These are phyloP conservation scores for Cerceris rybyensis DNA, from an alignment of 2,888 invertebrate species.

Conservation along the genomic window DNA sequence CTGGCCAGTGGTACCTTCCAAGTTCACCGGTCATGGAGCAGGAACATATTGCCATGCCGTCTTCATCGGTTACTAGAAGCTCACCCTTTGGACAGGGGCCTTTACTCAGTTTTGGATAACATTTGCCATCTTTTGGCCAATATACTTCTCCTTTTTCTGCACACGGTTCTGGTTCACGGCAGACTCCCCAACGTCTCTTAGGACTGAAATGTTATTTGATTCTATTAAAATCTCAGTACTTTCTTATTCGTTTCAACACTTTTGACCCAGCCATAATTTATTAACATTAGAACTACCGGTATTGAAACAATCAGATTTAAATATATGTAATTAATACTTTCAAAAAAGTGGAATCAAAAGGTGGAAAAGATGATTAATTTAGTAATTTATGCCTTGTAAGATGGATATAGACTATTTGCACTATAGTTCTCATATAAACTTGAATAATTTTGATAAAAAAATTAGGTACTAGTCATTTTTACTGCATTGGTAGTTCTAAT, in stretches of 20 bases:
- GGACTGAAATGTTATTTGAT: constrained; percentile 78
- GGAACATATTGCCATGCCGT: constrained; percentile 87
- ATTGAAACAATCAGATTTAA: too few relatives aligned
- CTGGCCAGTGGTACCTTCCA: constrained; percentile 84
- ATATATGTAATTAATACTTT: too few relatives aligned
- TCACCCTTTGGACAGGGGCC: constrained; percentile 91
- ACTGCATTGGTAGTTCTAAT: too few relatives aligned
- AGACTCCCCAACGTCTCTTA: constrained; percentile 87
- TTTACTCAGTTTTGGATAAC: constrained; percentile 87
- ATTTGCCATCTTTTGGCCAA: constrained; percentile 90
- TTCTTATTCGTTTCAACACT: too few relatives aligned
- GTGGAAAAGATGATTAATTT: too few relatives aligned
- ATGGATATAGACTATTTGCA: too few relatives aligned
- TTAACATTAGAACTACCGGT: too few relatives aligned
- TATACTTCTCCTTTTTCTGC: constrained; percentile 86
- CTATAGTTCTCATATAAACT: not conserved
- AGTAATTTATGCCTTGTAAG: too few relatives aligned
- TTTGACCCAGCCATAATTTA: too few relatives aligned
- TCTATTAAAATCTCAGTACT: too few relatives aligned
- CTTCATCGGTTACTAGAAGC: constrained; percentile 85
- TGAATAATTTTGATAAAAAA: not conserved
- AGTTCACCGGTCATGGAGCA: constrained; percentile 84
- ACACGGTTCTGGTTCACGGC: constrained; percentile 87
- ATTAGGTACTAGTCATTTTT: not conserved
- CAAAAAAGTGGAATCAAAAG: too few relatives aligned